phyloP scores from a whole-genome alignment of 2,888 invertebrate genomes.

The Tetranychus truncatus region DNA sequence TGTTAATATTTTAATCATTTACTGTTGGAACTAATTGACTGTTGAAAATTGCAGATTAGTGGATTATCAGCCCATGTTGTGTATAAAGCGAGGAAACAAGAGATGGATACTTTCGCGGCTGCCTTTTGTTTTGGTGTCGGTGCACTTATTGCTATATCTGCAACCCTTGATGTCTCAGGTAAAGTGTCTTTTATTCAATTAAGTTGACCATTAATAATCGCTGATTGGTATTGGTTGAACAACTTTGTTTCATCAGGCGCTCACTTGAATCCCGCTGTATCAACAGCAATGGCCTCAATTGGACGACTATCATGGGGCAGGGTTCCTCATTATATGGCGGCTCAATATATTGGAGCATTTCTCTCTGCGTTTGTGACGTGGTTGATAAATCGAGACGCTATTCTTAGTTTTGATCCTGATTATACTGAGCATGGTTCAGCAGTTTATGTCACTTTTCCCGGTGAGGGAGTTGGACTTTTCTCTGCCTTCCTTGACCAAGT shows the following conservation, averaged over 20 bases:
- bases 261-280: conserved; percentile 21
- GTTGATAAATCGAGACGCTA: conserved; percentile 28
- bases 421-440: conserved; percentile 29
- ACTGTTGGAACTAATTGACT: neutral
- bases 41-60: neutral
- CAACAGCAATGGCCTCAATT: conserved; percentile 16
- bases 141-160: conserved; percentile 17
- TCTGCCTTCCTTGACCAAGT: conserved; percentile 39
- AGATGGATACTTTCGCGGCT: conserved; percentile 18
- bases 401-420: conserved; percentile 26
- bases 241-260: conserved; percentile 12
- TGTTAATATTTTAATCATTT: neutral
- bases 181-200: neutral
- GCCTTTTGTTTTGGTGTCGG: conserved; percentile 33
- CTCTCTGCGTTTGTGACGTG: conserved; percentile 17
- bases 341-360: conserved; percentile 19
- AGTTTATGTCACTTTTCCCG: conserved; percentile 40
- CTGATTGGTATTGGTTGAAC: neutral
- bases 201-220: neutral
- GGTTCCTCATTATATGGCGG: conserved; percentile 13
- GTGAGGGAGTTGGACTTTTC: conserved; percentile 32
- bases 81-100: neutral
- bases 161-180: conserved; percentile 15
- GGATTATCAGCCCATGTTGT: neutral
- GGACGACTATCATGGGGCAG: conserved; percentile 17